A percentile compares a stretch with the other conserved stretches of the same genome.
Evolutionary conservation across 2,797 vertebrate genomes (phyloP).

Genomic region (Lates japonicus): DNA sequence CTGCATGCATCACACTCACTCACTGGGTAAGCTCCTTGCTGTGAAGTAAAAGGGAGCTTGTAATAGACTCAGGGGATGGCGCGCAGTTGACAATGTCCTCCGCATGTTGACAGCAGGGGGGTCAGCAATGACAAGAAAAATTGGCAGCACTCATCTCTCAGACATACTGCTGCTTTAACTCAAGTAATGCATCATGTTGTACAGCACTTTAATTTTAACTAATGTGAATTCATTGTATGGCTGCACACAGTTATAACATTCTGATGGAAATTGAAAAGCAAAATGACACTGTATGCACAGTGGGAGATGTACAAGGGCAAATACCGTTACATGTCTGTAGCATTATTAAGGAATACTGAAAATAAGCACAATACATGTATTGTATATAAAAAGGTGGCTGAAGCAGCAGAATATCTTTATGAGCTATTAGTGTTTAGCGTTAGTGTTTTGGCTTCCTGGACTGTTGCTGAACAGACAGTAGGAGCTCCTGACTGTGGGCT

Average conservation of each 20-base stretch:
- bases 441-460: no score
- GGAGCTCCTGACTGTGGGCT: neutral
- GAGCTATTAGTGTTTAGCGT: no score
- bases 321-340: neutral
- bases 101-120: neutral
- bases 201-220: neutral
- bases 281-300: neutral
- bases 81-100: no score
- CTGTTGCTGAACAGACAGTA: neutral
- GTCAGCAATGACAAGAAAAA: neutral
- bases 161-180: neutral
- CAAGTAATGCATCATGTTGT: neutral
- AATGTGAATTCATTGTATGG: neutral
- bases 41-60: neutral
- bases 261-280: neutral
- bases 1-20: neutral
- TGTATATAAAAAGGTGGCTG: neutral
- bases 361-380: neutral
- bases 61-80: no score
- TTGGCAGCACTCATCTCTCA: no score
- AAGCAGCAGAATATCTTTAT: neutral
- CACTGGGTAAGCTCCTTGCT: neutral
- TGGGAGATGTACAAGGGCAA: no score
- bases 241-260: neutral
- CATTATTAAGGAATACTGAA: neutral